Base-by-base conservation (phyloP, 1,140 invertebrate genomes). In the Drosophila gunungcola region DNA sequence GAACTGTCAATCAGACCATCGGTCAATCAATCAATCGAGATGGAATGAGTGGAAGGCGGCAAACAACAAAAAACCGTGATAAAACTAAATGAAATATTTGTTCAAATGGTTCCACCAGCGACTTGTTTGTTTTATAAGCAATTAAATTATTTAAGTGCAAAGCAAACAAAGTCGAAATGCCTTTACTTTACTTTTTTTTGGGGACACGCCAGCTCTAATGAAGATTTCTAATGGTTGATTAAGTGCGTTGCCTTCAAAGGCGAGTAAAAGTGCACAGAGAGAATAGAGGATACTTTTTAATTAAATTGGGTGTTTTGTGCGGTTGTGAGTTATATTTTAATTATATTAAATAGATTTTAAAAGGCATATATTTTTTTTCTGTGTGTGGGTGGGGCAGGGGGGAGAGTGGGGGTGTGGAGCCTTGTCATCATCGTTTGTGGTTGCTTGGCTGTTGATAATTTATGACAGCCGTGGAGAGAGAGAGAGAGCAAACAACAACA, bases 141-240 rank as follows among this genome's bases (percentile, higher is more conserved):
- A 89, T 89, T 89, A 89, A 88, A 88, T 78, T 73, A 80, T 88
- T 89, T 89, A 84, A 89, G 84, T 89, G 80, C 84, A 78, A 84
- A 78, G 84, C 84, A 80, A 89, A 89, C 80, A 88, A 48, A 74
- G 56, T 74, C 65, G 52, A 62, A 76, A 64, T 58, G 72, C 65
- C 64, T 80, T 16, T 12, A 3, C 29, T 45, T 48, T 54, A 46
- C 25, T 27, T 55, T 38, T 9, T 68, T 78, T 78, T 79, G 56
- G 65, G 75, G 64, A 75, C 80, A 74, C 67, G 52, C 80, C 67
- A 65, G 61, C 54, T 57, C 51, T 57, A 83, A 84, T 88, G 67
- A 89, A 86, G 83, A 86, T 86, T 78, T 88, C 67, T 69, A 88
- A 89, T 80, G 63, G 65, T 64, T 83, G 83, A 88, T 88, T 88